Percentiles rank a stretch among this genome's conserved stretches.
Conservation (phyloP, 2,797 vertebrate genomes). For the Danio albolineatus region DNA sequence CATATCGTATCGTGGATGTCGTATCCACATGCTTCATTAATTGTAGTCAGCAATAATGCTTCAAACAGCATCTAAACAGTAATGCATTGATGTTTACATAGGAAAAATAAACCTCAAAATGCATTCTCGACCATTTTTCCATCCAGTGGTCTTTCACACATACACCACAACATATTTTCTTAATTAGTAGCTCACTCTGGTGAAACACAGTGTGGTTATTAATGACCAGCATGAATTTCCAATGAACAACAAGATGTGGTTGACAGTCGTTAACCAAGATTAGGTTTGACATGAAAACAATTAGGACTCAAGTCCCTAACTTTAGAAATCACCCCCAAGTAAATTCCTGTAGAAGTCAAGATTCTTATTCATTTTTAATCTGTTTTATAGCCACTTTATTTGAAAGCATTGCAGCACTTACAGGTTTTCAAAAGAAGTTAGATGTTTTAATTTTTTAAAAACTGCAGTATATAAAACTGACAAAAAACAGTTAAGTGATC, state of each 20-base stretch:
- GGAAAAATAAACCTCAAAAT: not conserved
- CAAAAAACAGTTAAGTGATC: not conserved
- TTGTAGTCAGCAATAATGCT: too few species aligned
- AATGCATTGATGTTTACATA: not conserved
- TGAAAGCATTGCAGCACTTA: not conserved
- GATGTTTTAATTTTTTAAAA: not conserved
- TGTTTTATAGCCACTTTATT: not conserved
- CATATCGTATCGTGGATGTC: too few species aligned
- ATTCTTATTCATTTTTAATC: not conserved
- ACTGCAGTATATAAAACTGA: not conserved
- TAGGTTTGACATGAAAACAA: not conserved
- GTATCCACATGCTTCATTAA: too few species aligned
- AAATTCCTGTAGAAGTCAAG: not conserved
- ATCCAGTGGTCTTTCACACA: not conserved
- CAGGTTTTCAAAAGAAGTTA: not conserved
- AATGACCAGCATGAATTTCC: not conserved
- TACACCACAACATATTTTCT: not conserved
- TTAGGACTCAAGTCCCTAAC: not conserved
- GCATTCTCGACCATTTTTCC: not conserved
- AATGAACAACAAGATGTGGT: not conserved
- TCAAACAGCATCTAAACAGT: not conserved
- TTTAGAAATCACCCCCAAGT: not conserved
- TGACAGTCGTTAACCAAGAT: not conserved
- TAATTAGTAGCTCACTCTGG: not conserved
- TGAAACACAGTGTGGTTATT: not conserved